These are phyloP conservation scores for Drosophila gunungcola DNA, from an alignment of 1,140 invertebrate species.

Conservation along the genomic window DNA sequence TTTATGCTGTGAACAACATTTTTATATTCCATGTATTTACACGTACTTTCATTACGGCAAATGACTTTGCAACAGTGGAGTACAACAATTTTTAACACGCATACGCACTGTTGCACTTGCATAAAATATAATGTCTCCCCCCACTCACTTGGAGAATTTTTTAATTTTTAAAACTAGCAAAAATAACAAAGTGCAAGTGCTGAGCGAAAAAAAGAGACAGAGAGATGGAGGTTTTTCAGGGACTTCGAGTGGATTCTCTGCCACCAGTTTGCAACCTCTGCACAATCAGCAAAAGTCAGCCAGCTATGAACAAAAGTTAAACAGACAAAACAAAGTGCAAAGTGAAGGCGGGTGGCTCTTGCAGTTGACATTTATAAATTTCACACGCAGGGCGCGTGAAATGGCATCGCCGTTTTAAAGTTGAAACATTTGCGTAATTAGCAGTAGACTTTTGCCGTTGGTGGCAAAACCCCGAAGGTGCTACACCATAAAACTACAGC, in stretches of 20 bases:
- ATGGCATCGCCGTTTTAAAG: slow-evolving; percentile 69
- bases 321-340: slow-evolving; percentile 78
- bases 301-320: slow-evolving; percentile 78
- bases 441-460: slow-evolving; percentile 36
- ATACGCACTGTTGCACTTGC: slow-evolving; percentile 54
- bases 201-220: not conserved
- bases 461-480: slow-evolving; percentile 35
- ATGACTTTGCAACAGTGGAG: slow-evolving; percentile 13
- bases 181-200: slow-evolving; percentile 62
- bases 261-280: slow-evolving; percentile 38
- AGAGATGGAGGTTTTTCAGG: slow-evolving; percentile 12
- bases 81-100: slow-evolving; percentile 28
- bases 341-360: slow-evolving; percentile 19
- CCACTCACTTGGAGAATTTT: slow-evolving; percentile 35
- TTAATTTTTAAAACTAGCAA: slow-evolving; percentile 70
- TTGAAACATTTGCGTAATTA: slow-evolving; percentile 79
- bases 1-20: too few species aligned
- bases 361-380: slow-evolving; percentile 67
- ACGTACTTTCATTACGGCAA: slow-evolving; percentile 26
- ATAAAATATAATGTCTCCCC: slow-evolving; percentile 39
- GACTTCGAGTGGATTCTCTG: slow-evolving; percentile 15
- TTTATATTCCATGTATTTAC: not conserved
- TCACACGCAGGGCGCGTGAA: slow-evolving; percentile 58
- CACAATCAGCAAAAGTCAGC: slow-evolving; percentile 74
- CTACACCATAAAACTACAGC: slow-evolving; percentile 19